These are phyloP conservation scores for Poecile montanus DNA, from an alignment of 2,797 vertebrate genomes.

Conservation along the genomic window DNA sequence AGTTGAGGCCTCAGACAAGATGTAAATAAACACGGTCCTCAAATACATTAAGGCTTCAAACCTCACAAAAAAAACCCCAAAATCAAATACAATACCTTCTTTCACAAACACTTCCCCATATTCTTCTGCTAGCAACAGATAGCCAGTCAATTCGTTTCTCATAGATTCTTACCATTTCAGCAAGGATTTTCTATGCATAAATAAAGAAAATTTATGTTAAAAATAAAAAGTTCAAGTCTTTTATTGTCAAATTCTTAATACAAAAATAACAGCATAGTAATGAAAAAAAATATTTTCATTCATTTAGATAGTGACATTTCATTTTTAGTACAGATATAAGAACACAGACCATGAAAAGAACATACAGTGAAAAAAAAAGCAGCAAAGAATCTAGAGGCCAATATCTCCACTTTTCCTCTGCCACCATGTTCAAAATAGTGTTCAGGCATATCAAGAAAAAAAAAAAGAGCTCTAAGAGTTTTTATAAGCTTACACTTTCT, in stretches of 20 bases:
- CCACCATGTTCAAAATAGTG: not conserved
- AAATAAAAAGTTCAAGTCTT: not conserved
- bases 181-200: conserved; percentile 76
- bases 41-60: not conserved
- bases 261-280: not conserved
- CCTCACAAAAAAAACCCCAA: not conserved
- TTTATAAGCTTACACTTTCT: not conserved
- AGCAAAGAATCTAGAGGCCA: not conserved
- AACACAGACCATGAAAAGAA: not conserved
- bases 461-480: not conserved
- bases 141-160: conserved; percentile 80
- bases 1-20: not conserved
- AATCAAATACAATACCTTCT: conserved; percentile 73
- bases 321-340: not conserved
- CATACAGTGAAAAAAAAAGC: not conserved
- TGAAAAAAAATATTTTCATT: not conserved
- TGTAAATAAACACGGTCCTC: not conserved
- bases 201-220: not conserved
- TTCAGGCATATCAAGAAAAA: not conserved
- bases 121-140: conserved; percentile 76
- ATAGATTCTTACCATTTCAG: conserved; percentile 65
- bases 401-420: not conserved
- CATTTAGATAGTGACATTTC: not conserved
- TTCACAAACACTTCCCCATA: conserved; percentile 85
- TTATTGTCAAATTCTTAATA: not conserved